phyloP scores from a whole-genome alignment of 2,113 vertebrate species.

The Chionis minor region DNA sequence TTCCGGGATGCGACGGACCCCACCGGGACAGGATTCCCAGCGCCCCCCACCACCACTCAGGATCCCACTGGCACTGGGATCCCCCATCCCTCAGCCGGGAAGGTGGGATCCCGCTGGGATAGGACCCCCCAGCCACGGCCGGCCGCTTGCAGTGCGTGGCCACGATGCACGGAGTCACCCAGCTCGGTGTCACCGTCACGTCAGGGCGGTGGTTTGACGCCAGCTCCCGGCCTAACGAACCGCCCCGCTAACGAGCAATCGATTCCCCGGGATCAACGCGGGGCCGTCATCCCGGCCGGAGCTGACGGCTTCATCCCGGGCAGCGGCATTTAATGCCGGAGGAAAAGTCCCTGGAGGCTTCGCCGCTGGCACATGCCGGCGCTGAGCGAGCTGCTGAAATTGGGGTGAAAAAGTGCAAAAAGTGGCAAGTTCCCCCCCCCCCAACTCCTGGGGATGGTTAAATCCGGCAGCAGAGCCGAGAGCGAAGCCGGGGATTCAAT shows the following conservation, averaged over 20 bases:
- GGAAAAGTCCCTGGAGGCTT: background rate
- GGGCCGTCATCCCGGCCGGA: background rate
- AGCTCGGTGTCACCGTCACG: background rate
- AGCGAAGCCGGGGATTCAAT: background rate
- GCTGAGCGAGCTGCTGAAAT: background rate
- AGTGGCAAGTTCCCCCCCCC: background rate
- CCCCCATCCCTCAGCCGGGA: background rate
- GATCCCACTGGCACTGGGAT: background rate
- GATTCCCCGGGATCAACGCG: background rate
- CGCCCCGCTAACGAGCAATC: background rate
- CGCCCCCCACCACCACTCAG: background rate
- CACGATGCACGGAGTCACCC: background rate
- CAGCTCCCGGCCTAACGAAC: background rate
- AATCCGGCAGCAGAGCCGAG: background rate
- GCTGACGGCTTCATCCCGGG: background rate
- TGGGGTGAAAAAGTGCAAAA: background rate
- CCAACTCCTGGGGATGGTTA: accelerated
- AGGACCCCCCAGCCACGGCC: background rate
- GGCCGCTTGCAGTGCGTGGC: background rate
- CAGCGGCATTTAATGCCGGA: background rate
- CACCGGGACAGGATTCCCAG: background rate
- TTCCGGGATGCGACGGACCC: background rate
- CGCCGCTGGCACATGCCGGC: accelerated
- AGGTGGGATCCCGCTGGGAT: background rate
- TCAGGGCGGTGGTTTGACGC: background rate